These are phyloP conservation scores for Choloepus didactylus DNA, from an alignment of 2,797 vertebrate species.

Conservation along the genomic window DNA sequence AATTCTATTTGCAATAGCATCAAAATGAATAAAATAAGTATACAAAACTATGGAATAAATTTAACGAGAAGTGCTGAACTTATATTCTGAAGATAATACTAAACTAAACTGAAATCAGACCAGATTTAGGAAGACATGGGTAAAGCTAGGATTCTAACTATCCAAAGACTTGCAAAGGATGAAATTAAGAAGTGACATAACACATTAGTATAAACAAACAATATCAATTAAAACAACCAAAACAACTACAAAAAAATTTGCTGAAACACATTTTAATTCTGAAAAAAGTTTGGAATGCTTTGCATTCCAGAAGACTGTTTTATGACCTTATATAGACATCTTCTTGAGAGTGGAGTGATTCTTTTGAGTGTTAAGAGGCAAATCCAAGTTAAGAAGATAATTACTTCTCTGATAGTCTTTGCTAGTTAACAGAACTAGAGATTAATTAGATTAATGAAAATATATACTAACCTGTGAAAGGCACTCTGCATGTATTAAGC, in stretches of 20 bases:
- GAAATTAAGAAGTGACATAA: slow-evolving; percentile 4
- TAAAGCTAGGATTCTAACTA: slow-evolving; percentile 23
- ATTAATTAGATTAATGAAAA: slow-evolving; percentile 25
- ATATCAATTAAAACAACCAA: background rate
- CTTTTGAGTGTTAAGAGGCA: background rate
- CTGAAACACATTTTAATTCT: background rate
- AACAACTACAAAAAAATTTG: background rate
- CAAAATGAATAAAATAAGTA: slow-evolving; percentile 56
- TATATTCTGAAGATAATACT: background rate
- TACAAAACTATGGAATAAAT: background rate
- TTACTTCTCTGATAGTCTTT: slow-evolving; percentile 38
- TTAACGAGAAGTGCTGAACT: background rate
- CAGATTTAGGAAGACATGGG: background rate
- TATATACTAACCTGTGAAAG: slow-evolving; percentile 91
- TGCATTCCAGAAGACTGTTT: background rate
- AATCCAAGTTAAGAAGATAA: slow-evolving; percentile 17
- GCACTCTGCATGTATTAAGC: slow-evolving; percentile 87
- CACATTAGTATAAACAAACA: background rate
- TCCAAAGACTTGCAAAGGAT: slow-evolving; percentile 2
- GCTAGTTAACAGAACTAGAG: background rate
- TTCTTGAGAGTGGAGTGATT: background rate
- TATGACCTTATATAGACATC: background rate
- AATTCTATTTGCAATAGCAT: background rate
- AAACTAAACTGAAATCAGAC: slow-evolving; percentile 47
- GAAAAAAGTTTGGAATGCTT: background rate